Percentiles rank a stretch among this genome's conserved stretches.
Conservation (phyloP, 1,140 invertebrate genomes). For the Gryllus bimaculatus region DNA sequence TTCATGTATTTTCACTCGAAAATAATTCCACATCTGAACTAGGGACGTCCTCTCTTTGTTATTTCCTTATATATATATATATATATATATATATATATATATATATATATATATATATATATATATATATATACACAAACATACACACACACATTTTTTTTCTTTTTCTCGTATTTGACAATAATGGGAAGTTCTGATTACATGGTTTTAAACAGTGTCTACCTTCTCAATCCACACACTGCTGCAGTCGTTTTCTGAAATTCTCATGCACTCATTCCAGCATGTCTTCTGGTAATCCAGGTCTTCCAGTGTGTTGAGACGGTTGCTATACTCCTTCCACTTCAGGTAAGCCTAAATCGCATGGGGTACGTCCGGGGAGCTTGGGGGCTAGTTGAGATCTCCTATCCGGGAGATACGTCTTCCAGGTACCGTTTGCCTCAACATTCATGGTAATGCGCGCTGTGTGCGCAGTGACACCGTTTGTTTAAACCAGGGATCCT, state of each 20-base stretch:
- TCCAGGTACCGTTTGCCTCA: conserved; percentile 14
- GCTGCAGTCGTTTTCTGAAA: conserved; percentile 12
- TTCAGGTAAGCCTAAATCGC: conserved; percentile 3
- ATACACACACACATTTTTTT: too few relatives aligned
- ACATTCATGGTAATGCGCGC: background rate
- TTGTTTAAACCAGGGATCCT: background rate
- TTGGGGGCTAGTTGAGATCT: conserved; percentile 14
- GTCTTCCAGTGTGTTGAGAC: conserved; percentile 16
- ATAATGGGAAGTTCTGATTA: background rate
- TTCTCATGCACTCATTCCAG: conserved; percentile 17
- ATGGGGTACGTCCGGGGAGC: conserved; percentile 2
- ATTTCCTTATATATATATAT: too few relatives aligned
- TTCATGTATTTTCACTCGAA: too few relatives aligned
- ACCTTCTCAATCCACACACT: conserved; percentile 13
- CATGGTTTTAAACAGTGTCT: conserved; percentile 2
- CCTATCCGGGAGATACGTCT: conserved; percentile 9
- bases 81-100: too few relatives aligned
- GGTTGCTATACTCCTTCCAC: conserved; percentile 13
- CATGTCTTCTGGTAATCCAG: conserved; percentile 17
- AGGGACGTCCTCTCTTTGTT: too few relatives aligned
- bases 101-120: too few relatives aligned
- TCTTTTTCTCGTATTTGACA: background rate
- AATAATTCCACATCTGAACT: too few relatives aligned
- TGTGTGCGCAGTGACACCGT: background rate
- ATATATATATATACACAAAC: too few relatives aligned